Base-by-base conservation (phyloP, 1,140 invertebrate species). In the Drosophila neocordata region DNA sequence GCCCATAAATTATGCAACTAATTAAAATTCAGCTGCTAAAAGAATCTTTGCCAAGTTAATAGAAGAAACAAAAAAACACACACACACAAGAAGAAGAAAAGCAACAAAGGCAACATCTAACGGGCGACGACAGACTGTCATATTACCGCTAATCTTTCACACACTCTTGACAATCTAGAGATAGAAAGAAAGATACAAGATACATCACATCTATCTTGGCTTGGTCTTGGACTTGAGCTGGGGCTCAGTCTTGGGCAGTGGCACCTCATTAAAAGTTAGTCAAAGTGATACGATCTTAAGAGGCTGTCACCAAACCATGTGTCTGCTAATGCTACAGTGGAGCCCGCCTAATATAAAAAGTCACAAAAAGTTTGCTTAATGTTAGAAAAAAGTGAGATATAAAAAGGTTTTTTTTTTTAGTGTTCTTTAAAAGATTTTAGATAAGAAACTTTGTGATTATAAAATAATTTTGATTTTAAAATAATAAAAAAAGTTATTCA, bases 131-230 rank as follows among this genome's bases (percentile, higher is more conserved):
- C 44, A 38, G 59, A 68, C 58, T 76, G 68, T 79, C 75, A 66
- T 71, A 64, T 72, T 69, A 65, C 59, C 77, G 67, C 81, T 81
- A 78, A 87, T 85, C 81, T 87, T 59, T 81, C 65, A 62, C 81
- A 85, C 65, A 37, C 38, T 53, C 60, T 62, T 71, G 73, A 62
- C 69, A 73, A 65, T 67, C 71, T 58, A 67, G 69, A 20, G 41
- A 48, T 48, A 9, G 41, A 20, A 11, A 48, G 41, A 48, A 4
- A 48, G 41, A 31, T 31, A 31, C 7, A 6, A 48, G 41, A 18
- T n/a, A n/a, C 41, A 48, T 15, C 6, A 44, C 6, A 44, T 44
- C 41, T 20, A 15, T 15, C 59, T 48, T 63, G 48, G 51, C 53
- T 34, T 61, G 52, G 15, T 56, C 13, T 27, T 69, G 11, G 22